Base-by-base conservation (phyloP, 2,888 invertebrate genomes). In the Melipona beecheii region DNA sequence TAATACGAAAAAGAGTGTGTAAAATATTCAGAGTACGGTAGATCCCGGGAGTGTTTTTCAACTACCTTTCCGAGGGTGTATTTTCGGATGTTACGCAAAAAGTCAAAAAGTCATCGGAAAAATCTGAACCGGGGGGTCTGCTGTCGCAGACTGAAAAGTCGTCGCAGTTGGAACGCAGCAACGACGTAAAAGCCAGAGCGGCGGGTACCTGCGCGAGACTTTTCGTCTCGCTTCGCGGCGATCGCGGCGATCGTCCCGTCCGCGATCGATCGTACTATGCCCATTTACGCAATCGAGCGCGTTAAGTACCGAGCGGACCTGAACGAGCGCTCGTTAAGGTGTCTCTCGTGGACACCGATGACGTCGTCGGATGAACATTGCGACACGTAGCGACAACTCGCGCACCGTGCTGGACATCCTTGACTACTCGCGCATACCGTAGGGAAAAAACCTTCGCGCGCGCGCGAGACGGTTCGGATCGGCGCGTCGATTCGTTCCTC, bases 361-460 rank as follows among this genome's bases (percentile, higher is more conserved):
- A 92, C 90, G 92, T 90, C 87, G 91, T 89, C 89, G 87, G 84
- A 89, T 85, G 90, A 87, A 88, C 91, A 90, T 93, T 92, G 92
- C 92, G 90, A 91, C 92, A 92, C 91, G 90, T 85, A 83, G 85
- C 83, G 81, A 86, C 86, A 80, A 58, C 83, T 85, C 84, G 89
- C 86, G 86, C 64, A 87, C 64, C 81, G 81, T 64, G 81, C 74
- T 84, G 84, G 81, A 78, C 87, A 90, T 89, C 88, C 87, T 88
- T 85, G 88, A 86, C 88, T 86, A 73, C 80, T 81, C 83, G 77
- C 72, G 52, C 80, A 68, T 76, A 65, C 75, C 81, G 66, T 73
- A 50, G 62, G 69, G 76, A 84, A 82, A 84, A 84, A 83, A 82
- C 74, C 70, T 78, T 78, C 78, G 75, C 36, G 19, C 56, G 56